Base-by-base conservation (phyloP, 2,888 invertebrate species). In the Sinopyrophorus schimmeli region DNA sequence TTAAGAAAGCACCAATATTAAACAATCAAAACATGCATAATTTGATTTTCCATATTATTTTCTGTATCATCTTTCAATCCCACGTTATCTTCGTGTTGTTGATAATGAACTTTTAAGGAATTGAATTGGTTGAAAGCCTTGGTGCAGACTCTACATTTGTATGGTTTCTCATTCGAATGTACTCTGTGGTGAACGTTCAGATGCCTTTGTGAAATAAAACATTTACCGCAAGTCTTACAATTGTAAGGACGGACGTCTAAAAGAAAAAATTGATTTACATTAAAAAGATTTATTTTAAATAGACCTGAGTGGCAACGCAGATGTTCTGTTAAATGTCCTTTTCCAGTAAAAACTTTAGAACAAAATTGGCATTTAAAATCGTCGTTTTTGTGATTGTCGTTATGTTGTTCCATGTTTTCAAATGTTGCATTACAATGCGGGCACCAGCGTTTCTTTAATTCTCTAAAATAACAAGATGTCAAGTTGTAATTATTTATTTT, bases 301-400 rank as follows among this genome's bases (percentile, higher is more conserved):
- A 11, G 14, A 15, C 66, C 59, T 17, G 63, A 61, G 54, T 69
- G 70, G 37, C 60, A 51, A 11, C 62, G 53, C 35, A 69, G 34
- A 54, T 70, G 70, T 47, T 68, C 66, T 3, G 62, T 60, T 14
- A 68, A 61, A 50, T 68, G 66, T 1, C 65, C 60, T 15, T 60
- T 62, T n/a, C 53, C 52, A 4, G 35, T 53, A 40, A 63, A 62
- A 10, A 37, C 42, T 58, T 64, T 67, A 10, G 49, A 46, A 47
- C 70, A 70, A 46, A 69, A 65, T 32, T 59, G 55, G 47, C 70
- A 70, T 32, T 60, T 64, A 3, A 55, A 48, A 24, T 59, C 60
- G 5, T 61, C 58, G 34, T 53, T 53, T 20, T 58, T 60, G 18
- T 60, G 59, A 21, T 38, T 39, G 41, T 56, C 46, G 5, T 43